Evolutionary conservation across 1,140 invertebrate genomes (phyloP).

Genomic region (Drosophila micromelanica): DNA sequence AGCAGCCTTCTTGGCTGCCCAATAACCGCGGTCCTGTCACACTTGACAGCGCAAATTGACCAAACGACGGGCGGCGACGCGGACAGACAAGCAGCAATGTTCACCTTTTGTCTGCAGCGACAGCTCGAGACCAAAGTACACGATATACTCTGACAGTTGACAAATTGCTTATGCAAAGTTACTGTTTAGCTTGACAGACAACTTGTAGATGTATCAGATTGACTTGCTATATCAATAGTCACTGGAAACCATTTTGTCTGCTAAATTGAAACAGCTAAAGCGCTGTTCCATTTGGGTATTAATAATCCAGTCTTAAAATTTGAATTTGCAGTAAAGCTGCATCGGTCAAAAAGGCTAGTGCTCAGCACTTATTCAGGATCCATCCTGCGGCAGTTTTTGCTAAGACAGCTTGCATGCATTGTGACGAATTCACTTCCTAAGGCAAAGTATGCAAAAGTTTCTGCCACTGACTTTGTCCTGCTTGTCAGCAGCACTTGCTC

Average conservation of each 20-base stretch:
- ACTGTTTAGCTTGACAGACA: constrained; percentile 41
- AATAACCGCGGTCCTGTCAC: constrained; percentile 62
- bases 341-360: too few relatives aligned
- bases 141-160: constrained; percentile 74
- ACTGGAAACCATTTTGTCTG: not conserved
- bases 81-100: constrained; percentile 25
- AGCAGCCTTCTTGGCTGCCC: constrained; percentile 17
- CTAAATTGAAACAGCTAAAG: too few relatives aligned
- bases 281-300: not conserved
- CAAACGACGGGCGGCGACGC: constrained; percentile 10
- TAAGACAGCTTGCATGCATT: constrained; percentile 14
- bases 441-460: constrained; percentile 22
- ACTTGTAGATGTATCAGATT: constrained; percentile 34
- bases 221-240: constrained; percentile 1
- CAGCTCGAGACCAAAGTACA: constrained; percentile 66
- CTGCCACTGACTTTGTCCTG: constrained; percentile 26
- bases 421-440: constrained; percentile 33
- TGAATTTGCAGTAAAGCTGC: not conserved
- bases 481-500: constrained; percentile 52
- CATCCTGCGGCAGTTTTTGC: constrained; percentile 1
- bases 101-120: constrained; percentile 63
- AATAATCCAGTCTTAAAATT: constrained; percentile 11
- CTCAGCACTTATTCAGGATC: not conserved
- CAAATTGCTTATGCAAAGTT: constrained; percentile 79
- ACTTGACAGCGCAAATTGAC: constrained; percentile 69